Evolutionary conservation across 2,888 invertebrate species (phyloP).

Genomic region (Abscondita cerata): DNA sequence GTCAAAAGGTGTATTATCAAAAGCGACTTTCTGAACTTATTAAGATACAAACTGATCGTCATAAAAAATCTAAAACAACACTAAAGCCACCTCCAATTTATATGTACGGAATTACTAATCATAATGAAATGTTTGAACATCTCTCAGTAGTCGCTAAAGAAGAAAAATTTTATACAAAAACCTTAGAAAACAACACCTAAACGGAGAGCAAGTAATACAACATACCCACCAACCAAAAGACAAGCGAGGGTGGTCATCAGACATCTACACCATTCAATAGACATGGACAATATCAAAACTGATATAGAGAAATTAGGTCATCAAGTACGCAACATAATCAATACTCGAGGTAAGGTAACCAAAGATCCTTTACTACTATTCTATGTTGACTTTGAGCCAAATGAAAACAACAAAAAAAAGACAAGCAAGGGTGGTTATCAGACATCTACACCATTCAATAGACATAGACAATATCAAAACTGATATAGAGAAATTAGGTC

Average conservation of each 20-base stretch:
- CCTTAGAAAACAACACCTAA: conserved; percentile 1
- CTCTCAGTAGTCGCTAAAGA: conserved; percentile 10
- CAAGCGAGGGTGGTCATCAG: too few species aligned
- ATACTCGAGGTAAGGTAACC: conserved; percentile 20
- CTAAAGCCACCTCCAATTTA: conserved; percentile 5
- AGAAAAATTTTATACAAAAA: conserved; percentile 13
- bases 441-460: conserved; percentile 21
- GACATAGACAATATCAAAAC: conserved; percentile 9
- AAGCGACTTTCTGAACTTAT: too few species aligned
- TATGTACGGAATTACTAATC: conserved; percentile 13
- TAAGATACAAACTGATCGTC: too few species aligned
- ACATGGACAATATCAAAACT: conserved; percentile 9
- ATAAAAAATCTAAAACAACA: neutral
- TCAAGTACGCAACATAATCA: conserved; percentile 30
- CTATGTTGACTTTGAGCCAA: conserved; percentile 32
- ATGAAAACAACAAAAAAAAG: neutral
- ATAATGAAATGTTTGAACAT: neutral
- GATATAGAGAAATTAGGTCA: conserved; percentile 22
- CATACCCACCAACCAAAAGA: too few species aligned
- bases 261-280: conserved; percentile 20
- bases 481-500: conserved; percentile 21
- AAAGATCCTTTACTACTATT: conserved; percentile 29
- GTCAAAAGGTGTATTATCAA: too few species aligned
- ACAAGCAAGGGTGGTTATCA: too few species aligned
- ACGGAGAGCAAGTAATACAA: conserved; percentile 4